phyloP scores from a whole-genome alignment of 2,888 invertebrate genomes.

The Malacosoma neustria region DNA sequence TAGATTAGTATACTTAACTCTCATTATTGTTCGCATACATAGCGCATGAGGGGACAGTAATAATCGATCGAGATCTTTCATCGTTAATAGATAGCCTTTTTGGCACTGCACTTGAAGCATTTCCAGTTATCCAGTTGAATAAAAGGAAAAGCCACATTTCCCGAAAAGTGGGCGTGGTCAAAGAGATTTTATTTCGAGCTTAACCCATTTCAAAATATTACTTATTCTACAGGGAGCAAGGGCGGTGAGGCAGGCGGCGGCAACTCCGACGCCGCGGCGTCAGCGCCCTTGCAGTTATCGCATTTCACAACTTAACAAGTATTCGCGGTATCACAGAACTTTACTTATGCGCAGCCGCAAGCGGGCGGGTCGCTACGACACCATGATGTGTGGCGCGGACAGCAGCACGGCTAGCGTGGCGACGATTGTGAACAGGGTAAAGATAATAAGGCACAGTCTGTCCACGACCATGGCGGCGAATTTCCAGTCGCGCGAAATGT shows the following conservation, averaged over 20 bases:
- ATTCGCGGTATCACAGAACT: slow-evolving; percentile 82
- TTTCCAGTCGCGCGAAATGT: slow-evolving; percentile 98
- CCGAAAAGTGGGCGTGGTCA: too few species aligned
- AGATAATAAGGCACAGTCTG: slow-evolving; percentile 99
- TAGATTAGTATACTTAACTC: not conserved
- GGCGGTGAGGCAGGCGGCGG: slow-evolving; percentile 59
- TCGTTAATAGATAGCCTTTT: slow-evolving; percentile 18
- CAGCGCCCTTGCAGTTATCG: slow-evolving; percentile 58
- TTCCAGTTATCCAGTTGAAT: too few species aligned
- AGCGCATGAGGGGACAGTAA: slow-evolving; percentile 6
- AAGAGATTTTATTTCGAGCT: too few species aligned
- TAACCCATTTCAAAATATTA: too few species aligned
- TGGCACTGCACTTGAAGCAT: slow-evolving; percentile 25
- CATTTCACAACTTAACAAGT: slow-evolving; percentile 80
- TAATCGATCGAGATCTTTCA: slow-evolving; percentile 3
- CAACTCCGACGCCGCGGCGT: slow-evolving; percentile 59
- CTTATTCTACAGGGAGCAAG: slow-evolving; percentile 68
- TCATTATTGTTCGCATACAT: not conserved
- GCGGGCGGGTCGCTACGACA: slow-evolving; percentile 83
- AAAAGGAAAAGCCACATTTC: too few species aligned
- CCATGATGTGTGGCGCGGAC: slow-evolving; percentile 97
- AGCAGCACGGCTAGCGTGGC: slow-evolving; percentile 97
- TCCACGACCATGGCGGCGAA: slow-evolving; percentile 99
- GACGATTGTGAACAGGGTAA: slow-evolving; percentile 98
- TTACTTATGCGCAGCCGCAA: slow-evolving; percentile 66